Base-by-base conservation (phyloP, 1,140 invertebrate species). In the Manduca sexta region DNA sequence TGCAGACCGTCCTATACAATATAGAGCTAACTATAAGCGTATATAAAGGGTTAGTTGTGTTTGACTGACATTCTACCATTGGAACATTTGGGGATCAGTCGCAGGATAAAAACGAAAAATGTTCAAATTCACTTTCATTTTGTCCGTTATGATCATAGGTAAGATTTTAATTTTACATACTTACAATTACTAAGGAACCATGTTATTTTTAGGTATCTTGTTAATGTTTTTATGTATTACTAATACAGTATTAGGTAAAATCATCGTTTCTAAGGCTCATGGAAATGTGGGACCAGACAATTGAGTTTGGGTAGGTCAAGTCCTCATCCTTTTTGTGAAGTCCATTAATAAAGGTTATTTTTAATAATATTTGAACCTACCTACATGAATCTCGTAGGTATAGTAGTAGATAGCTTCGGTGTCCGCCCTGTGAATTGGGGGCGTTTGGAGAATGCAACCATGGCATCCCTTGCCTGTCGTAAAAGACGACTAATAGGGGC, bases 111-210 rank as follows among this genome's bases (percentile, higher is more conserved):
- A 52, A 34, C 33, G 44, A 41, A 68, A 64, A 54, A 80, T 80
- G 76, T 69, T 74, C 8, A 80, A 80, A 43, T 53, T 80, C 5
- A 65, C 70, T 1, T 66, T 68, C 6, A 56, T 80, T 3, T 53
- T 80, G 12, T 80, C 76, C 5, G 42, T 80, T 17, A 62, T 80
- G 66, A 56, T 80, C 26, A 69, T 80, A 21, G 76, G 76, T 80
- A 50, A 77, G 74, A 26, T 5, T 3, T 26, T n/a, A n/a, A n/a
- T 26, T 26, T 26, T 26, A 26, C 8, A 26, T 5, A 26, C 8
- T 5, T 26, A 26, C 4, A 26, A 26, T 26, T 5, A 26, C 21
- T 26, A 5, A 8, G 21, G n/a, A n/a, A n/a, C n/a, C n/a, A n/a
- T n/a, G n/a, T n/a, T n/a, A n/a, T n/a, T n/a, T n/a, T n/a, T n/a